Base-by-base conservation (phyloP, 2,113 vertebrate species). In the Conger conger region DNA sequence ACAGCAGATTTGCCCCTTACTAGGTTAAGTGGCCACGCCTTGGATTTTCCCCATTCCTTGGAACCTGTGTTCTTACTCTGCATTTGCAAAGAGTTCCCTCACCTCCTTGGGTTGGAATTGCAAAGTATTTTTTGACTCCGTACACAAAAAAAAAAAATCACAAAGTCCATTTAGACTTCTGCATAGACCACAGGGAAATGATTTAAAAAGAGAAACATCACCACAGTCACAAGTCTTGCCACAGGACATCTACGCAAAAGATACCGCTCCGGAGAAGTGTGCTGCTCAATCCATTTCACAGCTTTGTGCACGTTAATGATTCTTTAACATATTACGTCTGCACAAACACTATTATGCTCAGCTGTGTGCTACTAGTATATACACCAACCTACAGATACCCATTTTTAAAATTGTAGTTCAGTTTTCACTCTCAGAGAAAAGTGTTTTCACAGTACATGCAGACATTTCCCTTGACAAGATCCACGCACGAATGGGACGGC, bases 1-100 rank as follows among this genome's bases (percentile, higher is more conserved):
- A 86, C 80, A 86, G 85, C 33, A 76, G 85, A 54, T 86, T 86
- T 82, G 85, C 85, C 50, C 85, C 85, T 50, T 86, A 86, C 30
- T 86, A 50, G 45, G 11, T 50, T 50, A 37, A 86, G 36, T 37
- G 76, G 53, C n/a, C 68, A 73, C n/a, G 18, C 42, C 42, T n/a
- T 27, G 11, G 9, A 23, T 36, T 18, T 50, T 23, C 76, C 76
- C 35, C 57, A 11, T 38, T 57, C 6, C 33, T 68, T 68, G 18
- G 57, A 35, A 30, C 76, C 27, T 33, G 57, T 57, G n/a, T 57
- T 20, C 0, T 40, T 76, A n/a, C 57, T 83, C 82, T 73, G 33
- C 18, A 76, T 79, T 60, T 57, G 50, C 68, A 60, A 63, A 20
- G 35, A 63, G 0, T 15, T 30, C 35, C 77, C 36, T 40, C 77